Base-by-base conservation (phyloP, 2,888 invertebrate species). In the Polyommatus iphigenia region DNA sequence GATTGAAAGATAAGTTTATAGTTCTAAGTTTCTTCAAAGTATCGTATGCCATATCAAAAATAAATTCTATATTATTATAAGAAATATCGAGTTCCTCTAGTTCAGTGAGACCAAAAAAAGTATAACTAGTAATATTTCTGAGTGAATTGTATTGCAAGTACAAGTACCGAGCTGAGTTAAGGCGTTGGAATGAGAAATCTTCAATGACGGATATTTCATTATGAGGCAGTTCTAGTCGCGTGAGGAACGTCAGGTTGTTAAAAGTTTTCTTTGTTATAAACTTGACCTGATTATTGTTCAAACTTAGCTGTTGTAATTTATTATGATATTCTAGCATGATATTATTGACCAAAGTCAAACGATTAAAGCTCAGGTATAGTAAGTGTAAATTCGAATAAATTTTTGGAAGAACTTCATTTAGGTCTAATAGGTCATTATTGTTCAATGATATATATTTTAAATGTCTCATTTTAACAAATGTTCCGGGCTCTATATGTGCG, bases 381-480 rank as follows among this genome's bases (percentile, higher is more conserved):
- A 97, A 96, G 0, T 97, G 95, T 82, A 98, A 90, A 15, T 96
- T 96, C 76, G 96, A 95, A 84, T 94, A 91, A 82, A 96, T 94
- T 87, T 96, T 96, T 82, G 97, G 96, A 85, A 98, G 96, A 79
- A 98, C 96, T 85, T 98, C 97, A 62, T 96, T 97, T 77, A 98
- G 91, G 79, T 96, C 96, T 20, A 96, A 95, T 50, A 98, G 91
- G 77, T 96, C 93, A 89, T 98, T 98, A 76, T 97, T 96, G 86
- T 97, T 96, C 80, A 99, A 92, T 89, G 97, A 97, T 67, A 99
- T 95, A 88, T 97, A 98, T 85, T 97, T 97, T 81, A 99, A 94
- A 84, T 95, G 96, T 83, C 94, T 95, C 85, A 98, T 93, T 32
- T 96, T 95, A 67, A 95, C 94, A 86, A 98, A 97, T 7, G 97